Base-by-base conservation (phyloP, 2,113 vertebrate genomes). In the Rhabdornis inornatus region DNA sequence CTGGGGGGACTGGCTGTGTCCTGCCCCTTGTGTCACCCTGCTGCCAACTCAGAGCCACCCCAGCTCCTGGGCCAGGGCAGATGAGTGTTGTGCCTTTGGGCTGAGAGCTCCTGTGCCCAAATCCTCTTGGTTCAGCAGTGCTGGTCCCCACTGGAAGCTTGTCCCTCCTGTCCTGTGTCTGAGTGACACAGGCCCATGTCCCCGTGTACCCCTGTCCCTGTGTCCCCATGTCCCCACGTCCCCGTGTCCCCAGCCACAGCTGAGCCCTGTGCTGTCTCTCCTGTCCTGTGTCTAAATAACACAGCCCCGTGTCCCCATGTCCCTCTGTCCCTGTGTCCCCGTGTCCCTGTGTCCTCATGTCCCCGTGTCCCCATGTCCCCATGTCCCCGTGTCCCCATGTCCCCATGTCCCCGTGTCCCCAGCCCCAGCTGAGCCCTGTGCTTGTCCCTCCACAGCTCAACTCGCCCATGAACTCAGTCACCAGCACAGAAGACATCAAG, bases 401-500 rank as follows among this genome's bases (percentile, higher is more conserved):
- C 45, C 11, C 45, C 11, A 7, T 47, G 10, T 22, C 45, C 45
- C 49, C 24, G 0, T 23, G 5, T 22, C 55, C 55, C 55, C 0
- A 6, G 24, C 15, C 18, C 77, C 25, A 3, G 1, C 59, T 77
- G 82, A 87, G 25, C n/a, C 9, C 27, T 10, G 5, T 59, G 21
- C 72, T 70, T 76, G 59, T 91, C 18, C 88, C 96, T 68, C 94
- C 94, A 27, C 98, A 99, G 99, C 98, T 99, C 95, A 99, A 98
- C 98, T 99, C 99, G 4, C 99, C 99, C 81, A 99, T 99, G 99
- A 99, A 99, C 98, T 98, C 99, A 0, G 98, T 99, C 95, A 99
- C 99, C 98, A 99, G 99, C 98, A 98, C 99, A 24, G 99, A 99
- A 98, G 99, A 99, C 97, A 99, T 99, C 71, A 99, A 99, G 91